phyloP scores from a whole-genome alignment of 2,888 invertebrate genomes.

The Carterocephalus palaemon region DNA sequence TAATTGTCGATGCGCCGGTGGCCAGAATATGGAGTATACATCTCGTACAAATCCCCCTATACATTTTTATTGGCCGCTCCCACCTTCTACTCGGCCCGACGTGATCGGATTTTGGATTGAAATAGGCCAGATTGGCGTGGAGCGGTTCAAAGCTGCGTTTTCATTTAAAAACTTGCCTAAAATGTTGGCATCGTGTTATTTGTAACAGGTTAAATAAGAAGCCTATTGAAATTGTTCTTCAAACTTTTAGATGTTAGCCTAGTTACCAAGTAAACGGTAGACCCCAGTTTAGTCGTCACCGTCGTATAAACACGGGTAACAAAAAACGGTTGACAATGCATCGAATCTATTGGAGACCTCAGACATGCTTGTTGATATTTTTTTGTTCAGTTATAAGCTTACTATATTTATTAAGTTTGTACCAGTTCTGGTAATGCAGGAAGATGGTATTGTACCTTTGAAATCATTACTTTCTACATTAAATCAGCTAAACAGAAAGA shows the following conservation, averaged over 20 bases:
- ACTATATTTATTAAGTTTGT: too few species aligned
- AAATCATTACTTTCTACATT: too few species aligned
- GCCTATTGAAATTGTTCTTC: not conserved
- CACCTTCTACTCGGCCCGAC: slow-evolving; percentile 61
- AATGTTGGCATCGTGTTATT: not conserved
- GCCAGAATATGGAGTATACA: slow-evolving; percentile 50
- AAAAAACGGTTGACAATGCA: not conserved
- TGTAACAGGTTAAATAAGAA: not conserved
- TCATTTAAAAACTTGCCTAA: not conserved
- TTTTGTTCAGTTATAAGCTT: too few species aligned
- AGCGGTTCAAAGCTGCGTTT: slow-evolving; percentile 9
- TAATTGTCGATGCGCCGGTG: slow-evolving; percentile 57
- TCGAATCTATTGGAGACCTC: too few species aligned
- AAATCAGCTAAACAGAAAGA: too few species aligned
- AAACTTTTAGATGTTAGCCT: not conserved
- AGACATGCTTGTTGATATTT: too few species aligned
- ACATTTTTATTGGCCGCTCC: slow-evolving; percentile 75
- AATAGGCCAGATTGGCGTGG: slow-evolving; percentile 31
- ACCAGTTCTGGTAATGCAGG: too few species aligned
- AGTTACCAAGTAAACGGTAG: not conserved
- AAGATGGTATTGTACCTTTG: too few species aligned
- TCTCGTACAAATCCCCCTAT: slow-evolving; percentile 70
- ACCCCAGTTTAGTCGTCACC: not conserved
- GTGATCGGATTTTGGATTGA: slow-evolving; percentile 52
- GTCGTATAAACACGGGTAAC: not conserved